Evolutionary conservation across 1,140 invertebrate genomes (phyloP).

Genomic region (Drosophila carrolli): DNA sequence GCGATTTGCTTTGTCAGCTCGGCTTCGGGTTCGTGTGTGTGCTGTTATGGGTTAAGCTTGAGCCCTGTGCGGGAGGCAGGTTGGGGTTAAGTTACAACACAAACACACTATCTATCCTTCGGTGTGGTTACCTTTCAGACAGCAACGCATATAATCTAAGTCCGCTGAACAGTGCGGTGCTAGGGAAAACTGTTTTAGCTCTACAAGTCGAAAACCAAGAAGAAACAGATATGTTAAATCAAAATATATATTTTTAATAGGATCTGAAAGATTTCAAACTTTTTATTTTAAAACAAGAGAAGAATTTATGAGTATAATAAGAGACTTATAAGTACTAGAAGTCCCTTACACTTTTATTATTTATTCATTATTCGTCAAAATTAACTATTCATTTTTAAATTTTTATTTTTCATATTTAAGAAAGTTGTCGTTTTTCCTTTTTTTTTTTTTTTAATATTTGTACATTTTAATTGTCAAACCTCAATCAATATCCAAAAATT

Average conservation of each 20-base stretch:
- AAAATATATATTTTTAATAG: neutral
- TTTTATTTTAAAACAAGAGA: neutral
- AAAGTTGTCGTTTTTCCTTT: too few relatives aligned
- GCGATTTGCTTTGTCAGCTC: slow-evolving; percentile 27
- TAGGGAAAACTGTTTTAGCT: slow-evolving; percentile 78
- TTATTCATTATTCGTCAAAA: too few relatives aligned
- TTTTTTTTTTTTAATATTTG: too few relatives aligned
- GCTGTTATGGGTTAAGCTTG: slow-evolving; percentile 40
- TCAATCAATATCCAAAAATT: too few relatives aligned
- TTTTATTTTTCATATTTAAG: too few relatives aligned
- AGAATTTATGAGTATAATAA: neutral
- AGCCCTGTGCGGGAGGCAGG: slow-evolving; percentile 18
- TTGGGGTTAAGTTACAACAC: slow-evolving; percentile 54
- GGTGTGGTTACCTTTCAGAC: slow-evolving; percentile 78
- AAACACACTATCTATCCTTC: slow-evolving; percentile 26
- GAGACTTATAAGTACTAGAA: too few relatives aligned
- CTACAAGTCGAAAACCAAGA: slow-evolving; percentile 50
- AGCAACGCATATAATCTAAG: slow-evolving; percentile 84
- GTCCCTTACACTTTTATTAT: too few relatives aligned
- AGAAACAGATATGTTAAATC: slow-evolving; percentile 21
- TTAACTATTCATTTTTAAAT: too few relatives aligned
- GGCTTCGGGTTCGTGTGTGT: slow-evolving; percentile 23
- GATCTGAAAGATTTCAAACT: neutral
- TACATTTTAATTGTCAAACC: too few relatives aligned
- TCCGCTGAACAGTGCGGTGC: slow-evolving; percentile 83